Conservation (phyloP, 92 coral and sea anemone species). For the Paragorgia papillata region DNA sequence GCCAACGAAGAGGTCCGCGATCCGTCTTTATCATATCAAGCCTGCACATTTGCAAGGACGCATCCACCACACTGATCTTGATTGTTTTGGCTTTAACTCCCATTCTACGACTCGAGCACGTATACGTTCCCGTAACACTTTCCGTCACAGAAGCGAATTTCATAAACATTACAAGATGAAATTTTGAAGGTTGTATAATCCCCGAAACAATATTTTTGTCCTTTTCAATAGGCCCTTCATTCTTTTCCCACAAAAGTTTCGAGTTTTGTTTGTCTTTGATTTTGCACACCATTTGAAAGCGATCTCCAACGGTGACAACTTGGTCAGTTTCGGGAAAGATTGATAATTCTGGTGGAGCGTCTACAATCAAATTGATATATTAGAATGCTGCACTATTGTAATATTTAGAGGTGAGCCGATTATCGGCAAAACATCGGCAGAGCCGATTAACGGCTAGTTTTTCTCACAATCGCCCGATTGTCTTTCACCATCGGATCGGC, state of each 20-base stretch:
- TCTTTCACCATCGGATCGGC: too few species aligned
- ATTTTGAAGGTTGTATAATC: not conserved
- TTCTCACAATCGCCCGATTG: too few species aligned
- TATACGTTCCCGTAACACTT: slow-evolving; percentile 1
- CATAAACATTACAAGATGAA: not conserved
- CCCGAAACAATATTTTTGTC: not conserved
- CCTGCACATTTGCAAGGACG: slow-evolving; percentile 57
- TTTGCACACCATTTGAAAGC: slow-evolving; percentile 5
- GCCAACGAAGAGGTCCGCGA: slow-evolving; percentile 82
- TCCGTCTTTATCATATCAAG: slow-evolving; percentile 63
- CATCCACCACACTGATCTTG: slow-evolving; percentile 50
- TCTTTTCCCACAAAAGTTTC: slow-evolving; percentile 13
- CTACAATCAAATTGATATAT: not conserved
- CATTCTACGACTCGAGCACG: not conserved
- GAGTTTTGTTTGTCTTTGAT: not conserved
- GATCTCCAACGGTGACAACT: slow-evolving; percentile 32
- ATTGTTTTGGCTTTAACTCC: not conserved
- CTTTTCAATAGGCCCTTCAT: not conserved
- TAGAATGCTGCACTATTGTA: too few species aligned
- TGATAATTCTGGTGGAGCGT: not conserved
- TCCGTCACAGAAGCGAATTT: not conserved
- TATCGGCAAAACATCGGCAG: too few species aligned
- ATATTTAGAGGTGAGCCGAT: too few species aligned
- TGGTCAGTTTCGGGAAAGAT: slow-evolving; percentile 9
- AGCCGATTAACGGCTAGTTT: too few species aligned